Base-by-base conservation (phyloP, 2,888 invertebrate species). In the Epistrophella euchroma region DNA sequence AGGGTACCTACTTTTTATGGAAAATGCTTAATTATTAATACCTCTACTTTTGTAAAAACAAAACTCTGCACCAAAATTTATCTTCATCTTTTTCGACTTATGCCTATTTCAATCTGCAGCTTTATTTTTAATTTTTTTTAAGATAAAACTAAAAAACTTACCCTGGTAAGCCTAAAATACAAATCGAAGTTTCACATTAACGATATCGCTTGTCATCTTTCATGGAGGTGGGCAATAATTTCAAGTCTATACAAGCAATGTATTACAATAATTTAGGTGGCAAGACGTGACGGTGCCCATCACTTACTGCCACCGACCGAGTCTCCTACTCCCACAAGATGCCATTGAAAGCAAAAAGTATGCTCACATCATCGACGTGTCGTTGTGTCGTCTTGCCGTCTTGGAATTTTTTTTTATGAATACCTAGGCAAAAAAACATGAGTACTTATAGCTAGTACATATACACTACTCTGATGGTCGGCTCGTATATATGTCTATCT, bases 151-250 rank as follows among this genome's bases (percentile, higher is more conserved):
- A 25, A 28, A 28, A 32, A 32, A 32, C 0, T 32, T 1, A 32
- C 4, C 32, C n/a, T 52, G 68, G 68, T 17, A 68, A 68, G 6
- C 68, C 22, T 68, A 0, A 13, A 15, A 19, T n/a, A 5, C 64
- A 71, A 56, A 45, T n/a, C 28, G 50, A 45, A 19, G 52, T 60
- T 66, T 45, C 56, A 40, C 35, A 71, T 75, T 75, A 79, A 84
- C 71, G 79, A 45, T 84, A 80, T 72, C 84, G 70, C 79, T 60
- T 79, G 74, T 71, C 84, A 84, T 84, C 75, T 84, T 75, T 45
- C 64, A 66, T 56, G 47, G 74, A 56, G 62, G n/a, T n/a, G n/a
- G n/a, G n/a, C n/a, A n/a, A n/a, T 74, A 79, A 70, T 79, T 64
- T 58, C 50, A n/a, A 79, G 62, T 52, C n/a, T 52, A 47, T 37